These are phyloP conservation scores for Psittacula echo DNA, from an alignment of 2,797 vertebrate species.

Conservation along the genomic window DNA sequence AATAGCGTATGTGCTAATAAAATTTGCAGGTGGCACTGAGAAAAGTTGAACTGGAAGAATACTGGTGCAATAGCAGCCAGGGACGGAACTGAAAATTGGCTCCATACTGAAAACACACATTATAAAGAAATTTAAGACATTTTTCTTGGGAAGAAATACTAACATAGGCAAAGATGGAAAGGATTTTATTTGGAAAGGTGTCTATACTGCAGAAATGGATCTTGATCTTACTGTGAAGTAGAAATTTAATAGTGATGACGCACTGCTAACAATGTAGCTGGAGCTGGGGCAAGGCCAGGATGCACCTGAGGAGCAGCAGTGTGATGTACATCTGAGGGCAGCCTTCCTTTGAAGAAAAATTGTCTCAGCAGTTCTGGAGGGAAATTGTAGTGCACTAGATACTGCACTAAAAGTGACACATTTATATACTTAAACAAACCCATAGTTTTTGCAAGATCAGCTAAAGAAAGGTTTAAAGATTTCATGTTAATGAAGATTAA, in stretches of 20 bases:
- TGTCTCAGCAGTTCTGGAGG: not conserved
- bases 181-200: accelerated
- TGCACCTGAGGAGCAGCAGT: accelerated
- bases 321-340: accelerated
- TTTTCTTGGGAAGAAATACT: not conserved
- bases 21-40: not conserved
- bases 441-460: not conserved
- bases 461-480: not conserved
- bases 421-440: not conserved
- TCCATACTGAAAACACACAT: not conserved
- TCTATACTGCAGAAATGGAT: not conserved
- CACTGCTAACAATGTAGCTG: not conserved
- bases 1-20: not conserved
- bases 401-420: not conserved
- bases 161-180: not conserved
- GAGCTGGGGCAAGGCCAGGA: accelerated
- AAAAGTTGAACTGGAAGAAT: not conserved
- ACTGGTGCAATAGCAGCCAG: accelerated
- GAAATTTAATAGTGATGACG: not conserved
- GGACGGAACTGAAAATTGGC: not conserved
- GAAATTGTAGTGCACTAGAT: not conserved
- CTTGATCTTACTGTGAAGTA: not conserved
- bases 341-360: not conserved
- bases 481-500: not conserved
- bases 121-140: not conserved